Evolutionary conservation across 2,797 vertebrate species (phyloP).

Genomic region (Neosilurus hyrtlii): DNA sequence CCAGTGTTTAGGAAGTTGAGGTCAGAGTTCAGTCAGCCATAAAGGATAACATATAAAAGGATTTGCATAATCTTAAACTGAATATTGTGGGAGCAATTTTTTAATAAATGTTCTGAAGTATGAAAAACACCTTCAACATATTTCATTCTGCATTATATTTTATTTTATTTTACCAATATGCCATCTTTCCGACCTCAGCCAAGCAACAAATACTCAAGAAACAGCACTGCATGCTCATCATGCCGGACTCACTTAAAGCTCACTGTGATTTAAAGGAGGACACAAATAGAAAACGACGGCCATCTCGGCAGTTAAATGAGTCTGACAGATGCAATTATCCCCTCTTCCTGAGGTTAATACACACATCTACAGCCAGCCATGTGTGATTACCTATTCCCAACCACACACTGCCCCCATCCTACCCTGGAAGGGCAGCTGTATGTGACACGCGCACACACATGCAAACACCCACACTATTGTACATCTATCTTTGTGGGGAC

Average conservation of each 20-base stretch:
- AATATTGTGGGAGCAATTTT: not conserved
- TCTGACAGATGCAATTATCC: conserved; percentile 75
- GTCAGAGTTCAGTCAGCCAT: not conserved
- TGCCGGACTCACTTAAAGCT: conserved; percentile 44
- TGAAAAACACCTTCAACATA: not conserved
- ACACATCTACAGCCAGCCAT: conserved; percentile 65
- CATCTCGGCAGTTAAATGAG: conserved; percentile 66
- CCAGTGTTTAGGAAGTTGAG: not conserved
- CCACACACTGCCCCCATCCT: conserved; percentile 51
- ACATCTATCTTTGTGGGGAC: no score
- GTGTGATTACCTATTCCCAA: conserved; percentile 61
- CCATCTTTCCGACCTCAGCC: conserved; percentile 11
- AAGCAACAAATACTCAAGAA: conserved; percentile 9
- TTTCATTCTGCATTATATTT: no score
- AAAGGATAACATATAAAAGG: not conserved
- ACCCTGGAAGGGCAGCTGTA: conserved; percentile 27
- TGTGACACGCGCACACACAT: not conserved
- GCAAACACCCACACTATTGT: not conserved
- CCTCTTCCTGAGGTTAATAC: conserved; percentile 70
- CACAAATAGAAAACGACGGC: conserved; percentile 67
- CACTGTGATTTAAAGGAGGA: conserved; percentile 56
- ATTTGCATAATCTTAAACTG: not conserved
- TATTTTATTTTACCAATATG: conserved; percentile 4
- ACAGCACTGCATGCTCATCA: conserved; percentile 31
- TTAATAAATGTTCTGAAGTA: not conserved